Evolutionary conservation across 2,888 invertebrate genomes (phyloP), one percentile per base, ranked within the genome.

Genomic region (Galerucella calmariensis): DNA sequence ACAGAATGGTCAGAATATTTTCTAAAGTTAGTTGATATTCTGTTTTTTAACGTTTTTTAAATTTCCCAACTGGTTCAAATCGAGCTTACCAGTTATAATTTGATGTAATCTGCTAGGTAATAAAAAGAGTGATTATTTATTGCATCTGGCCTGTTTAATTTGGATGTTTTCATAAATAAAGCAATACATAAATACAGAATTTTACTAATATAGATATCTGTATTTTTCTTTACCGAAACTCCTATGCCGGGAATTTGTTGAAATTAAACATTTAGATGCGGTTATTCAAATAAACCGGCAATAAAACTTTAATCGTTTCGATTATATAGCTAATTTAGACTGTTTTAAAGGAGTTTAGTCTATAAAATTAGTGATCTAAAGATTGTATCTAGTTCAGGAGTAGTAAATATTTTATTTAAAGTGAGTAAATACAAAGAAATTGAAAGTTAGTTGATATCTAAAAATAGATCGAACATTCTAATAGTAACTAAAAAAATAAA

Each of bases 261-360:
- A 56, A 56, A n/a, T 56, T 16, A 56, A 10, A 56, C 16, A 9
- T 56, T 20, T 56, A 56, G 16, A 56, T 56, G 20, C 20, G 20
- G 20, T 56, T 56, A 56, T 56, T 63, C 69, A 69, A 73, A 73
- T 73, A 73, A 73, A 69, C 73, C 56, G 63, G 58, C 63, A 73
- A 44, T 73, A 68, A 73, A 73, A 63, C 35, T 58, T 73, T 68
- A 68, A 73, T 73, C 53, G 68, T 63, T 73, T 69, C 65, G 53
- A 68, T 41, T 65, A 73, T 68, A 56, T 68, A 73, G 63, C 73
- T 16, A 73, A 73, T 73, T 65, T 73, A 73, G 41, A 53, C 12
- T 63, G 67, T 73, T 73, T 63, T 51, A 41, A 63, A 65, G 27
- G 58, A 65, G 68, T 73, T 73, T 73, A 73, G 69, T 65, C 68